Conservation (phyloP, 2,888 invertebrate species). For the Meteorus cinctellus region DNA sequence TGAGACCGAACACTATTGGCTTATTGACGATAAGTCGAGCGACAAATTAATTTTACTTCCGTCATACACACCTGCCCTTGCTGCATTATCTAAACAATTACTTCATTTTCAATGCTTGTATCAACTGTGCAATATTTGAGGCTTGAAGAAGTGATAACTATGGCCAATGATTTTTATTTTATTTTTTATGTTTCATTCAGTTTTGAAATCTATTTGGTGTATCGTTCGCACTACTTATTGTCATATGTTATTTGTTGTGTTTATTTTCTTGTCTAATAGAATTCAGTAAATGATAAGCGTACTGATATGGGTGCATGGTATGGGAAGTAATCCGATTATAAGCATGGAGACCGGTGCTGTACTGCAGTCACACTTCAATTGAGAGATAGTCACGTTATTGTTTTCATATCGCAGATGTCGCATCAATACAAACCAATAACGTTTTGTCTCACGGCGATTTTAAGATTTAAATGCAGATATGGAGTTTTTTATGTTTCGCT, state of each 20-base stretch:
- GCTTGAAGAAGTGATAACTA: no score
- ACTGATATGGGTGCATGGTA: not conserved
- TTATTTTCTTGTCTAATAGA: not conserved
- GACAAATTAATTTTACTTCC: not conserved
- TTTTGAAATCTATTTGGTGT: not conserved
- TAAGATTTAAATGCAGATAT: not conserved
- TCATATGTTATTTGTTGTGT: not conserved
- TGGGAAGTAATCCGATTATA: not conserved
- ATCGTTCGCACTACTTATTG: not conserved
- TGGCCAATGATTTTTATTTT: no score
- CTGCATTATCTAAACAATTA: not conserved
- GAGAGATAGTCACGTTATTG: not conserved
- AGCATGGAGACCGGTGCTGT: not conserved
- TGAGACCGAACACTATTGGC: slow-evolving; percentile 44
- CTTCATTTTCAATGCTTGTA: not conserved
- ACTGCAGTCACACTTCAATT: not conserved
- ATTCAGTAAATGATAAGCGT: not conserved
- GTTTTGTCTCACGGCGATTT: not conserved
- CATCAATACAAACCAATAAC: not conserved
- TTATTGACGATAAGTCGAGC: slow-evolving; percentile 63
- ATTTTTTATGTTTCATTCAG: no score
- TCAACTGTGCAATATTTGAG: no score
- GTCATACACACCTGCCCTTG: not conserved
- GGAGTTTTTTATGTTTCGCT: not conserved
- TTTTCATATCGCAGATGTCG: not conserved